A percentile compares a stretch with the other conserved stretches of the same genome.
These are phyloP conservation scores for Chironomus striatipennis DNA, from an alignment of 1,140 invertebrate genomes.

Conservation along the genomic window DNA sequence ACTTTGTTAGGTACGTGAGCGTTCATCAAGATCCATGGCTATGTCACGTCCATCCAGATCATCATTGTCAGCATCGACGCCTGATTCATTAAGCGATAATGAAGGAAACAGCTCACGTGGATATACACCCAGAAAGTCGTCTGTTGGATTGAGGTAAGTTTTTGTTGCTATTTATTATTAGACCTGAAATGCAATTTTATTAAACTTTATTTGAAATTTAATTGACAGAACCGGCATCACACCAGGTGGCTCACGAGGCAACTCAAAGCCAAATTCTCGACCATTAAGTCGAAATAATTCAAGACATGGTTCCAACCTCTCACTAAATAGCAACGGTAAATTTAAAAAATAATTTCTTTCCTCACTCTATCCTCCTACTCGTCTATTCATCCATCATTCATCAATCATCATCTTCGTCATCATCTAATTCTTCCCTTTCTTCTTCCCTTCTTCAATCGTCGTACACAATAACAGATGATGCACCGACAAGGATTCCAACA, in stretches of 20 bases:
- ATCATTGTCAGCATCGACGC: constrained; percentile 69
- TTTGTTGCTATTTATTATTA: neutral
- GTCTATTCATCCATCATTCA: neutral
- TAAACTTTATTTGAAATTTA: constrained; percentile 40
- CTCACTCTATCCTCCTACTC: neutral
- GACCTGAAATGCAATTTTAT: neutral
- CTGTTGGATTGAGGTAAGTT: constrained; percentile 43
- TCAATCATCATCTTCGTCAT: too few species aligned
- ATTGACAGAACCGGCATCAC: constrained; percentile 47
- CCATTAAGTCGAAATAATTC: constrained; percentile 75
- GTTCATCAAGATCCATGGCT: constrained; percentile 73
- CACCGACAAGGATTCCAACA: constrained; percentile 65
- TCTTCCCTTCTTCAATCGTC: too few species aligned
- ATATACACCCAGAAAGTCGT: constrained; percentile 49
- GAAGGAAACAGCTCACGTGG: constrained; percentile 62
- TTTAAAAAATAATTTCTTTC: constrained; percentile 18
- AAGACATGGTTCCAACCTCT: constrained; percentile 85
- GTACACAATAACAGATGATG: constrained; percentile 47
- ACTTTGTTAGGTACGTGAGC: constrained; percentile 69
- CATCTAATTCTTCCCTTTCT: too few species aligned
- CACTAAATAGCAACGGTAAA: constrained; percentile 77
- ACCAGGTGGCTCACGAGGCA: constrained; percentile 59
- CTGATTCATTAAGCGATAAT: constrained; percentile 78
- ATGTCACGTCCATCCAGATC: constrained; percentile 65
- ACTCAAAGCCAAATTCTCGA: constrained; percentile 64